These are phyloP conservation scores for Orgyia antiqua DNA, from an alignment of 2,888 invertebrate species.

Conservation along the genomic window DNA sequence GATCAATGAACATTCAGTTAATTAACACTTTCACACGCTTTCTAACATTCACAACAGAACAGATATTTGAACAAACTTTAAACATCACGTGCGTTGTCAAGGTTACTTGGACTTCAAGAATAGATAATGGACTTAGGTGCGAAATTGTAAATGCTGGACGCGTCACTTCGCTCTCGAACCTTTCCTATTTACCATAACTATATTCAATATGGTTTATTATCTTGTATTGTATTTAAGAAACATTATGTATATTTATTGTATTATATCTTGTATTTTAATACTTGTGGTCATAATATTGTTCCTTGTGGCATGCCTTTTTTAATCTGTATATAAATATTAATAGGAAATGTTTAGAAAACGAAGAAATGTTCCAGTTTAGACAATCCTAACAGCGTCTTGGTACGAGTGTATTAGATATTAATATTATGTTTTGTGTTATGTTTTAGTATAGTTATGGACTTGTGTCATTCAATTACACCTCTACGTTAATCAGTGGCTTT, in stretches of 20 bases:
- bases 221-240: not conserved
- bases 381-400: conserved; percentile 74
- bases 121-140: conserved; percentile 73
- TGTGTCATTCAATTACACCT: conserved; percentile 39
- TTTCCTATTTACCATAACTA: conserved; percentile 32
- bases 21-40: conserved; percentile 56
- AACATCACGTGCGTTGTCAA: conserved; percentile 40
- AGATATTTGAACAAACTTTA: conserved; percentile 35
- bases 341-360: conserved; percentile 46
- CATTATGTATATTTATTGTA: conserved; percentile 15
- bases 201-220: too few relatives aligned
- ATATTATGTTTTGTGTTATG: conserved; percentile 43
- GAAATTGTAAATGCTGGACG: conserved; percentile 67
- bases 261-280: not conserved
- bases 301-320: conserved; percentile 11
- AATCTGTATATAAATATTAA: conserved; percentile 8
- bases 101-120: conserved; percentile 76
- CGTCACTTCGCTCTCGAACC: conserved; percentile 32
- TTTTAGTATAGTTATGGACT: conserved; percentile 34
- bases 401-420: conserved; percentile 71
- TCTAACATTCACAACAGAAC: conserved; percentile 62
- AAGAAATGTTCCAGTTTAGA: conserved; percentile 37
- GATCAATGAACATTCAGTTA: conserved; percentile 23
- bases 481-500: conserved; percentile 14
- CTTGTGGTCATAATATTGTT: conserved; percentile 5